A percentile compares a stretch with the other conserved stretches of the same genome.
Conservation (phyloP, 2,113 vertebrate genomes). For the Sula dactylatra region DNA sequence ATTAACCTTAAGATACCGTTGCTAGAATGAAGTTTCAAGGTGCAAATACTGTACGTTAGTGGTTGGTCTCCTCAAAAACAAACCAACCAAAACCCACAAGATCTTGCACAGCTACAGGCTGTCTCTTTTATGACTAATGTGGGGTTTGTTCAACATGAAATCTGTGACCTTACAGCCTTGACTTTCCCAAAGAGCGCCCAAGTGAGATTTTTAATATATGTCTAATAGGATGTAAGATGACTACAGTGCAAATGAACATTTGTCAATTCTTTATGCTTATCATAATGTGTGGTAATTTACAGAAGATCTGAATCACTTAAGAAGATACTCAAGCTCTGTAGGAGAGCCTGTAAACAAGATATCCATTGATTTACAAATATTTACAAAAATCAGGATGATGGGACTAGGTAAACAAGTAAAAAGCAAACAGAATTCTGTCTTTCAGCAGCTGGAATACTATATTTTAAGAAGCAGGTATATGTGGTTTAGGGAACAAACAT, state of each 20-base stretch:
- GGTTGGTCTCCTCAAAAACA: not conserved
- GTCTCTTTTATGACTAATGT: not conserved
- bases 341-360: not conserved
- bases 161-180: conserved; percentile 35
- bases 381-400: not conserved
- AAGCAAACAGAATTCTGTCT: not conserved
- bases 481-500: not conserved
- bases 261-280: not conserved
- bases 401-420: not conserved
- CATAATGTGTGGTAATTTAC: not conserved
- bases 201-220: conserved; percentile 7
- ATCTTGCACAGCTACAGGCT: not conserved
- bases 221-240: not conserved
- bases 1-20: not conserved
- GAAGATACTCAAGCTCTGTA: not conserved
- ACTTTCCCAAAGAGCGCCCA: not conserved
- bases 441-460: not conserved
- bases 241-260: not conserved
- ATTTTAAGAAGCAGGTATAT: not conserved
- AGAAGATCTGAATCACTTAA: not conserved
- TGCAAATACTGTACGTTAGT: not conserved
- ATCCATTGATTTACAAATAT: not conserved
- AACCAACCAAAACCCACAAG: not conserved
- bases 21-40: not conserved
- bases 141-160: conserved; percentile 38